Conservation (phyloP, 2,797 vertebrate species). For the Amblyopsis hoosieri region DNA sequence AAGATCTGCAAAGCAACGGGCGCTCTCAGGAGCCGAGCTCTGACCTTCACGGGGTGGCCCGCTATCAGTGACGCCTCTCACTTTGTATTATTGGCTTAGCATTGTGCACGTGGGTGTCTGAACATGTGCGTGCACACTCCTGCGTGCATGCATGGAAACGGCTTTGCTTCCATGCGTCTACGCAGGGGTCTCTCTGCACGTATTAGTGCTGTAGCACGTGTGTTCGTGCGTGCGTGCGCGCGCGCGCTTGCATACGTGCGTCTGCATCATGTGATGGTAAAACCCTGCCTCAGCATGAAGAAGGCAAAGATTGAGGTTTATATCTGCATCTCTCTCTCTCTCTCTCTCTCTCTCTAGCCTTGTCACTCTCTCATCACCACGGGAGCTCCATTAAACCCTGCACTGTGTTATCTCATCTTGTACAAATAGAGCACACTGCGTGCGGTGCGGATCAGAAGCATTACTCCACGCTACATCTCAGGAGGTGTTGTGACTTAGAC, state of each 20-base stretch:
- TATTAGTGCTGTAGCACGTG: background rate
- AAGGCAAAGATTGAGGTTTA: conserved; percentile 52
- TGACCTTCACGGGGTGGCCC: conserved; percentile 72
- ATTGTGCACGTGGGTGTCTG: conserved; percentile 18
- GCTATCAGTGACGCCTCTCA: conserved; percentile 55
- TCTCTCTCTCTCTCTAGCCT: background rate
- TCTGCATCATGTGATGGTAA: conserved; percentile 11
- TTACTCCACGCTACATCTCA: conserved; percentile 59
- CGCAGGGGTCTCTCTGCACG: background rate
- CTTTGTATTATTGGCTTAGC: conserved; percentile 62
- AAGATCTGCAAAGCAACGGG: conserved; percentile 62
- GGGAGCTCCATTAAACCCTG: conserved; percentile 62
- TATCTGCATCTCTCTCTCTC: conserved; percentile 1
- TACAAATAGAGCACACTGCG: conserved; percentile 53
- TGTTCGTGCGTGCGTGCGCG: background rate
- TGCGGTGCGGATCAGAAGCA: conserved; percentile 60
- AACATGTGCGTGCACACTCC: conserved; percentile 1
- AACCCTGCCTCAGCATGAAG: conserved; percentile 35
- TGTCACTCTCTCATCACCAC: conserved; percentile 30
- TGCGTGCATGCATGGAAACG: background rate
- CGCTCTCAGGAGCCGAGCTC: conserved; percentile 49
- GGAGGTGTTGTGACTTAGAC: conserved; percentile 65
- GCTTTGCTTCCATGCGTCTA: background rate
- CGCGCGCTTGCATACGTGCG: background rate
- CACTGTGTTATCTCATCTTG: conserved; percentile 60